Conservation (phyloP, 1,140 invertebrate species). For the Teleopsis dalmanni region DNA sequence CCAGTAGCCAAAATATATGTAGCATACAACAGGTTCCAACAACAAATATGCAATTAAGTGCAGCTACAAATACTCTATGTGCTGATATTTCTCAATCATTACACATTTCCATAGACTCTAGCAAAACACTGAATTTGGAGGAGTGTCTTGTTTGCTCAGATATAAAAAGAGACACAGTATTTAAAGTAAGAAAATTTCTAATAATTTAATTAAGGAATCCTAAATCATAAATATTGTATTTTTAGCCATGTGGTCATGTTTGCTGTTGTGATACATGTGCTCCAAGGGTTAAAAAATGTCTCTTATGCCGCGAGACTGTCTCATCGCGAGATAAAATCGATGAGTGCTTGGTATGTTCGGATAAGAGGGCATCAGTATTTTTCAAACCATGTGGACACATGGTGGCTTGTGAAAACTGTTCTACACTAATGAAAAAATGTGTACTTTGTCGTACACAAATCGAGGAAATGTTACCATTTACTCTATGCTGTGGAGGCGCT, state of each 20-base stretch:
- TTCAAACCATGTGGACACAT: constrained; percentile 94
- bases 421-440: constrained; percentile 93
- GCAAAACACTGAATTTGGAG: constrained; percentile 57
- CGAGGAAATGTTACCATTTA: constrained; percentile 64
- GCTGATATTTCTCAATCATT: constrained; percentile 30
- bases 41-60: constrained; percentile 21
- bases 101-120: constrained; percentile 19
- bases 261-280: constrained; percentile 87
- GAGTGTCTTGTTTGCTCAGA: constrained; percentile 96
- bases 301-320: constrained; percentile 83
- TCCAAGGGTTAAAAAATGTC: constrained; percentile 89
- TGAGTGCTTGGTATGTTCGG: constrained; percentile 93
- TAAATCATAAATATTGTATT: not conserved
- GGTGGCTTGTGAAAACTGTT: constrained; percentile 87
- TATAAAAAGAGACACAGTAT: constrained; percentile 80
- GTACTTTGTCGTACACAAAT: constrained; percentile 86
- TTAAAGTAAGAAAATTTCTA: constrained; percentile 24
- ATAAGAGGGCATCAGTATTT: constrained; percentile 81
- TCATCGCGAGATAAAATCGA: constrained; percentile 77
- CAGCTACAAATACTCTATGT: constrained; percentile 18
- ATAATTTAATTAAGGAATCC: not conserved
- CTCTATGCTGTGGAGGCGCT: constrained; percentile 58
- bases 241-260: constrained; percentile 86
- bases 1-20: constrained; percentile 3
- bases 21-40: constrained; percentile 24